Percentiles rank a stretch among this genome's conserved stretches.
Evolutionary conservation across 2,113 vertebrate species (phyloP).

Genomic region (Dipodomys ordii): DNA sequence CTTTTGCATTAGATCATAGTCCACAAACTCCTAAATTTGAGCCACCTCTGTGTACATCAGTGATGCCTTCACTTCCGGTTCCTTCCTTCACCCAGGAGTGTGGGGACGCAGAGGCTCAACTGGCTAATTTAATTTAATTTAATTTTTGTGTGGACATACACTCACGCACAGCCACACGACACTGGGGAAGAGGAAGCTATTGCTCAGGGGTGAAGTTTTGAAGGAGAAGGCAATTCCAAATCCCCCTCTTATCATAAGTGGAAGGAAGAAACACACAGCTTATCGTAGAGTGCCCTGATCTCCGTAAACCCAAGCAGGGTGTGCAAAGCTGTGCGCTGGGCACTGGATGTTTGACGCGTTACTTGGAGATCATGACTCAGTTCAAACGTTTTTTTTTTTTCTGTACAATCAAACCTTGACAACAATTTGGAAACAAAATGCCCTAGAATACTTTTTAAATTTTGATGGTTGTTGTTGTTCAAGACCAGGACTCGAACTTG

Average conservation of each 20-base stretch:
- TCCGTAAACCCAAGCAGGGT: neutral
- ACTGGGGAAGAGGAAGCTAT: neutral
- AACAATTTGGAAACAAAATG: neutral
- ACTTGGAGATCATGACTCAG: neutral
- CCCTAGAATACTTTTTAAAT: neutral
- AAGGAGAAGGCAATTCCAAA: neutral
- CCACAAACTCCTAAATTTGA: fast-evolving
- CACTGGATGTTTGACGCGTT: neutral
- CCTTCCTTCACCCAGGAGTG: too few species aligned
- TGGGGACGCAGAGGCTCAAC: fast-evolving
- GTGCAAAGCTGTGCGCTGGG: too few species aligned
- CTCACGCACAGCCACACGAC: too few species aligned
- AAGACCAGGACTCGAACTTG: too few species aligned
- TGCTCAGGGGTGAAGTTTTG: neutral
- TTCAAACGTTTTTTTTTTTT: neutral
- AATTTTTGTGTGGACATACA: too few species aligned
- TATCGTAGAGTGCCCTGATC: fast-evolving
- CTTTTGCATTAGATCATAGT: neutral
- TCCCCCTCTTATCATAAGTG: neutral
- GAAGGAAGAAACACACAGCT: neutral
- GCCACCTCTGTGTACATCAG: neutral
- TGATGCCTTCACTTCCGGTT: neutral
- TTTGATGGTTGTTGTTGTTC: too few species aligned
- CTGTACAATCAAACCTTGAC: neutral
- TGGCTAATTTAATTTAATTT: neutral